Conservation (phyloP, 1,140 invertebrate species). For the Stegodyphus mimosarum region DNA sequence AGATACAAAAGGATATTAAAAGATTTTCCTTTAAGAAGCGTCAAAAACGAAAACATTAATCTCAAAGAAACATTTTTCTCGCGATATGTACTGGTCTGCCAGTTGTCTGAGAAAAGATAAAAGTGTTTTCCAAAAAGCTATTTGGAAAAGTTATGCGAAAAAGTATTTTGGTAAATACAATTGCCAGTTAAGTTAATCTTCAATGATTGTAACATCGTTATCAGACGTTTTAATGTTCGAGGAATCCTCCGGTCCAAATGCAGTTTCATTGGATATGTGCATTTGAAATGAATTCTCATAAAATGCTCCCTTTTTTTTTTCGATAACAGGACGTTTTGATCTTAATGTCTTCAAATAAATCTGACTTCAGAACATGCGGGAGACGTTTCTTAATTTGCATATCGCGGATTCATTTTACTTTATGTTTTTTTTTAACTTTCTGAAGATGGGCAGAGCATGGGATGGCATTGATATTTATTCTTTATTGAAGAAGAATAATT, state of each 20-base stretch:
- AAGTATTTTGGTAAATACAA: background rate
- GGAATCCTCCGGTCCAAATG: background rate
- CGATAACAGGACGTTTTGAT: conserved; percentile 56
- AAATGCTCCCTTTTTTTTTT: conserved; percentile 29
- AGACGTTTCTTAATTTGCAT: conserved; percentile 35
- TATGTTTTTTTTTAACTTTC: conserved; percentile 12
- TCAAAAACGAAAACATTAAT: no score
- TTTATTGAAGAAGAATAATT: conserved; percentile 26
- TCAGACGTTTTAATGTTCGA: conserved; percentile 28
- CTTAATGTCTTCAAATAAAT: conserved; percentile 51
- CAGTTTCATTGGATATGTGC: conserved; percentile 47
- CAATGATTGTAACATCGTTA: conserved; percentile 3
- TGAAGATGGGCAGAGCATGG: background rate
- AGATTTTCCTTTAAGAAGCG: no score
- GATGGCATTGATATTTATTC: conserved; percentile 25
- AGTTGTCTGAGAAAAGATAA: background rate
- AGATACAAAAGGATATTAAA: no score
- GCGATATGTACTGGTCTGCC: no score
- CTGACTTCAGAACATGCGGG: conserved; percentile 7
- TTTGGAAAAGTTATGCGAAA: no score
- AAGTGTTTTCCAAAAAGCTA: background rate
- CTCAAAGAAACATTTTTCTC: no score
- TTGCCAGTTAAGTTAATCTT: conserved; percentile 31
- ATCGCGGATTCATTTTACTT: conserved; percentile 38
- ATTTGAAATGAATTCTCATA: conserved; percentile 55